These are phyloP conservation scores for Anthonomus grandis DNA, from an alignment of 1,140 invertebrate species.

Conservation along the genomic window DNA sequence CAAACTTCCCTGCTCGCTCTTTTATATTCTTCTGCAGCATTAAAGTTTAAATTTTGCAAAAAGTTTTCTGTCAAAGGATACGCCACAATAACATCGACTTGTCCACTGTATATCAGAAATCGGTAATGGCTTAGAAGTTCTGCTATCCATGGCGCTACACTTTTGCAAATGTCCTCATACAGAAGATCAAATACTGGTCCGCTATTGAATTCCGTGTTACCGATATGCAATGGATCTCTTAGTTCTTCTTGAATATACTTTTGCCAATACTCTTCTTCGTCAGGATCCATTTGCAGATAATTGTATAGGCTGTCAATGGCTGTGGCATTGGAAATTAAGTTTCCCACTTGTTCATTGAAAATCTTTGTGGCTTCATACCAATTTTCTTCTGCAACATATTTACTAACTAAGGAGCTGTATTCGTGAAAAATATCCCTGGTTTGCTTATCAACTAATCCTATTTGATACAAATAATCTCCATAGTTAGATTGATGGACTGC, in stretches of 20 bases:
- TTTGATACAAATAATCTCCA: conserved; percentile 3
- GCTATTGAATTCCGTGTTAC: conserved; percentile 51
- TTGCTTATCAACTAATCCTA: not conserved
- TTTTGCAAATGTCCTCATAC: conserved; percentile 76
- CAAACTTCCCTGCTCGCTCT: conserved; percentile 59
- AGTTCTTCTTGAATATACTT: not conserved
- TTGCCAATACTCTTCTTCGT: not conserved
- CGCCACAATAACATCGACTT: conserved; percentile 80
- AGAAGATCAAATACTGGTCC: conserved; percentile 67
- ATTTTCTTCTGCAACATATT: not conserved
- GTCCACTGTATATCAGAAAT: conserved; percentile 74
- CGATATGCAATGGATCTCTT: conserved; percentile 49
- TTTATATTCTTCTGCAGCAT: conserved; percentile 59
- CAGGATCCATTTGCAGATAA: conserved; percentile 3
- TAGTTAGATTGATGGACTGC: conserved; percentile 10
- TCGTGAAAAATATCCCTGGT: not conserved
- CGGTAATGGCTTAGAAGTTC: conserved; percentile 65
- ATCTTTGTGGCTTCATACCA: not conserved
- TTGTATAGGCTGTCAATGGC: conserved; percentile 11
- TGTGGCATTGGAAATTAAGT: not conserved
- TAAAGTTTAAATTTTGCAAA: conserved; percentile 63
- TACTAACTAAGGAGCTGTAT: not conserved
- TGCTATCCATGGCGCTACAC: conserved; percentile 70
- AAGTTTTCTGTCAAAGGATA: conserved; percentile 74
- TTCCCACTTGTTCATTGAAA: not conserved